Percentiles rank a stretch among this genome's conserved stretches.
Conservation (phyloP, 2,113 vertebrate species). For the Monarcha castaneiventris region DNA sequence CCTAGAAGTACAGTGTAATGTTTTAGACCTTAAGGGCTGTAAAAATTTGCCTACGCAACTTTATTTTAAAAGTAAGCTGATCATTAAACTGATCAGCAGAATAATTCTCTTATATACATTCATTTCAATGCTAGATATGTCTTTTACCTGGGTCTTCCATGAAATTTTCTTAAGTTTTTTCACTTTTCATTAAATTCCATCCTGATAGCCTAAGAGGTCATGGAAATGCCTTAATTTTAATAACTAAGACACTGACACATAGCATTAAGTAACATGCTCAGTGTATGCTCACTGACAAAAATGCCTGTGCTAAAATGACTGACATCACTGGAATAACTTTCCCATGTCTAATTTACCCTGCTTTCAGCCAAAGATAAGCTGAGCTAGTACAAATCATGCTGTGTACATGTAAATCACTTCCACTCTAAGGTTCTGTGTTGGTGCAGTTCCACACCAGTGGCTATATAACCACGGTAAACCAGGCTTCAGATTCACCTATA, state of each 20-base stretch:
- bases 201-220: background rate
- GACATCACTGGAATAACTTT: background rate
- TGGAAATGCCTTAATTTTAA: background rate
- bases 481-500: background rate
- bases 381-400: background rate
- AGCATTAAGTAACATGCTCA: background rate
- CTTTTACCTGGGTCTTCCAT: background rate
- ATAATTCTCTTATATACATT: background rate
- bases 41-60: background rate
- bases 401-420: background rate
- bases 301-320: background rate
- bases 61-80: background rate
- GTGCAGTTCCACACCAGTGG: background rate
- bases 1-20: background rate
- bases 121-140: background rate
- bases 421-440: background rate
- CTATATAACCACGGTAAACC: background rate
- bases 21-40: background rate
- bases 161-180: background rate
- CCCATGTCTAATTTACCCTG: background rate
- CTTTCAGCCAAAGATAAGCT: slow-evolving; percentile 2
- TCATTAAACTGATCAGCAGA: background rate
- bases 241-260: background rate
- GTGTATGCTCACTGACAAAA: background rate
- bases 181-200: background rate